A percentile compares a stretch with the other conserved stretches of the same genome.
These are phyloP conservation scores for Drosophila histrio DNA, from an alignment of 2,888 invertebrate species.

Conservation along the genomic window DNA sequence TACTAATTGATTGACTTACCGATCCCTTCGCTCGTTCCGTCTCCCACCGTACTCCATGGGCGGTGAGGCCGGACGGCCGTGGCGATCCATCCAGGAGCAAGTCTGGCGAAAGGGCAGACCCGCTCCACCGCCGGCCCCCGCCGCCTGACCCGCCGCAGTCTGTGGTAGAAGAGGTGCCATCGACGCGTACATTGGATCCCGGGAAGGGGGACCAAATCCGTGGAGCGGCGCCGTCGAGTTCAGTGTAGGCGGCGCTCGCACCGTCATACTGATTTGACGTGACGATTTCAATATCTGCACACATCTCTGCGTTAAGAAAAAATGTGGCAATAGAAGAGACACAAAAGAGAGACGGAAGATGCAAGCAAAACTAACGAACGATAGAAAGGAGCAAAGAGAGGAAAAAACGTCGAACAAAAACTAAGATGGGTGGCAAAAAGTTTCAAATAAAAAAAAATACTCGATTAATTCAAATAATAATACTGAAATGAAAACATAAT, in stretches of 20 bases:
- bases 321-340: constrained; percentile 85
- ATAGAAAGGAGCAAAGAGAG: constrained; percentile 36
- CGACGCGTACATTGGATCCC: constrained; percentile 84
- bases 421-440: constrained; percentile 15
- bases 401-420: constrained; percentile 52
- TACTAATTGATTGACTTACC: constrained; percentile 60
- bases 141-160: constrained; percentile 68
- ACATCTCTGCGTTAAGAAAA: constrained; percentile 85
- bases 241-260: constrained; percentile 89
- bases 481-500: not conserved
- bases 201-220: constrained; percentile 84
- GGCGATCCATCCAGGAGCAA: constrained; percentile 97
- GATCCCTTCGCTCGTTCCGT: constrained; percentile 83
- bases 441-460: not conserved
- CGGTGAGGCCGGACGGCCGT: constrained; percentile 95
- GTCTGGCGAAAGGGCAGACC: constrained; percentile 87
- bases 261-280: constrained; percentile 94
- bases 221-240: constrained; percentile 88
- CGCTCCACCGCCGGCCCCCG: constrained; percentile 75
- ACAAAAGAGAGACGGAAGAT: constrained; percentile 82
- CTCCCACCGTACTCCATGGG: constrained; percentile 87
- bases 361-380: constrained; percentile 72
- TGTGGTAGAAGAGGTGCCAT: constrained; percentile 83
- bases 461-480: not conserved
- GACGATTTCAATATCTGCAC: constrained; percentile 95